Base-by-base conservation (phyloP, 1,140 invertebrate genomes). In the Popillia japonica region DNA sequence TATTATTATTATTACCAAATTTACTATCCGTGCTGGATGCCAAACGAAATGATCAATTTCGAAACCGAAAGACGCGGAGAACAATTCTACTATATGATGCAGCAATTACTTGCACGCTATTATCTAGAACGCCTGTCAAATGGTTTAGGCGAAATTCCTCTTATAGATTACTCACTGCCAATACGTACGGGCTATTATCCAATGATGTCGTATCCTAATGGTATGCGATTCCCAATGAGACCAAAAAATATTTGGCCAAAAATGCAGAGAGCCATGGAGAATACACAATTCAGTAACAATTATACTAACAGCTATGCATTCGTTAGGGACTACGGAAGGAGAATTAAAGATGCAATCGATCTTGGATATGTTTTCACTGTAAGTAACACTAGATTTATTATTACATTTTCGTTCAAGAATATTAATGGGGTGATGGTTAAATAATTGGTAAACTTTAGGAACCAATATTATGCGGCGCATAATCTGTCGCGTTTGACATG, bases 121-220 rank as follows among this genome's bases (percentile, higher is more conserved):
- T 90, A 93, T 79, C 84, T 93, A 83, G 92, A 94, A 85, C 90
- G 92, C 81, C 81, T 93, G 40, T 90, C 91, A 6, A 90, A 93
- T 79, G 89, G 89, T 42, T 83, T 92, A 17, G 90, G 90, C 27
- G 90, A 92, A 78, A 89, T 93, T 77, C 87, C 89, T 8, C 85
- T 88, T 10, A 86, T 93, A 80, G 88, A 89, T 79, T 90, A 88
- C 83, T 86, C 90, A 81, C 86, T 86, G 64, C 83, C 89, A 9
- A 86, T 92, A 77, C 83, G 90, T 41, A 88, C 90, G 44, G 92
- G 92, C n/a, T 94, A 90, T 84, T 88, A 90, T 77, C 91, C 93
- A 72, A 90, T 90, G 59, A 84, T 94, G 77, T 86, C 86, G 41
- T 91, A 92, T 83, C 88, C 89, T 75, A 94, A 92, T 72, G 94